Conservation (phyloP, 1,140 invertebrate species). For the Drosophila pallidifrons region DNA sequence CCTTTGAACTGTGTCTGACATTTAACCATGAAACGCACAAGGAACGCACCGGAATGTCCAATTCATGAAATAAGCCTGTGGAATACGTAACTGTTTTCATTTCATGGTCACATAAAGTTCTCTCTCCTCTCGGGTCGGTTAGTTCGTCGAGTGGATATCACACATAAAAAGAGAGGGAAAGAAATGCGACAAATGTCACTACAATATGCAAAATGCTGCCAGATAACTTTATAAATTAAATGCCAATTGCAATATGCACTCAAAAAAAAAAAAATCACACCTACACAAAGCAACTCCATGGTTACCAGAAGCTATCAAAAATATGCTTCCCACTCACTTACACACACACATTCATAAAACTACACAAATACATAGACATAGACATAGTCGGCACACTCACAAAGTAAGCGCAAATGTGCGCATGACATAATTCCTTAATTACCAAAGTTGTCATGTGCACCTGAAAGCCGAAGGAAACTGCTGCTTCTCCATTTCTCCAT, state of each 20-base stretch:
- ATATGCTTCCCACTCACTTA: conserved; percentile 9
- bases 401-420: conserved; percentile 54
- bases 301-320: conserved; percentile 63
- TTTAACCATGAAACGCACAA: conserved; percentile 22
- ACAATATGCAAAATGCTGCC: conserved; percentile 29
- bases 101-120: conserved; percentile 13
- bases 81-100: conserved; percentile 20
- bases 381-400: background rate
- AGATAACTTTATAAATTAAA: conserved; percentile 67
- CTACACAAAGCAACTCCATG: conserved; percentile 45
- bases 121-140: background rate
- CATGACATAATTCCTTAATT: conserved; percentile 82
- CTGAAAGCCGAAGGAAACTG: conserved; percentile 38
- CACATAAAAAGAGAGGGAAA: background rate
- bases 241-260: conserved; percentile 68
- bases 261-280: conserved; percentile 23
- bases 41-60: background rate
- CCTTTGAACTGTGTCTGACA: conserved; percentile 30
- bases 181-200: conserved; percentile 41
- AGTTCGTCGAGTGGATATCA: conserved; percentile 13
- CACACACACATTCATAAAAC: conserved; percentile 12
- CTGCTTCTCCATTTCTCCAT: conserved; percentile 1
- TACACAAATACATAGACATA: conserved; percentile 7
- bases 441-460: conserved; percentile 76
- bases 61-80: conserved; percentile 29